Percentiles rank a stretch among this genome's conserved stretches.
phyloP scores from a whole-genome alignment of 2,797 vertebrate genomes.

The Anguilla megastoma region DNA sequence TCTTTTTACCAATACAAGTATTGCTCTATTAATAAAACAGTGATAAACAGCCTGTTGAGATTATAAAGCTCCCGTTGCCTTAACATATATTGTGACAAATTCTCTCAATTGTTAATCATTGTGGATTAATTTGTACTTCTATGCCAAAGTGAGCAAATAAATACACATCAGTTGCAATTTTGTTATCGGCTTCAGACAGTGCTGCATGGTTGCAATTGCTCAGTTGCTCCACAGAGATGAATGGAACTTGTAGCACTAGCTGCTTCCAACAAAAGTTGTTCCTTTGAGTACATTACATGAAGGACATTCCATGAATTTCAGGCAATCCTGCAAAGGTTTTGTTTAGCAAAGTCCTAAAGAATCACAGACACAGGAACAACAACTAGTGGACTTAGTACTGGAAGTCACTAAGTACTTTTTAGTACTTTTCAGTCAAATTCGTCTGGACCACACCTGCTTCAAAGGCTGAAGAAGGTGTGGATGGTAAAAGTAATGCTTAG shows the following conservation, averaged over 20 bases:
- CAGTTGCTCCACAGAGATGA: not conserved
- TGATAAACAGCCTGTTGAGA: not conserved
- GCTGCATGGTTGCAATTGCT: not conserved
- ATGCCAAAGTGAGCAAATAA: not conserved
- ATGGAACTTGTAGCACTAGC: not conserved
- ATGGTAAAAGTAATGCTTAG: not conserved
- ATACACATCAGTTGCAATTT: not conserved
- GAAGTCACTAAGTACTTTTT: not conserved
- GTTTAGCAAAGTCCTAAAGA: not conserved
- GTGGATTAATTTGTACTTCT: not conserved
- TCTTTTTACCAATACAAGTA: conserved; percentile 16
- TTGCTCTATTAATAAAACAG: conserved; percentile 23
- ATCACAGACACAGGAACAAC: not conserved
- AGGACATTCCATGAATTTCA: not conserved
- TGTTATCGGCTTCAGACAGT: not conserved
- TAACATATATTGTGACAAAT: not conserved
- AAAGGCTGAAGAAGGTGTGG: not conserved
- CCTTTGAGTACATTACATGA: not conserved
- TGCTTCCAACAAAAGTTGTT: not conserved
- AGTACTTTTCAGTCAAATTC: not conserved
- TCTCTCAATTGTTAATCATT: not conserved
- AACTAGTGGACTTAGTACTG: not conserved
- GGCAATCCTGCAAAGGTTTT: not conserved
- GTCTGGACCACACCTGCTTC: not conserved
- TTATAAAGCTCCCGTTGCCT: conserved; percentile 13